Percentiles rank a stretch among this genome's conserved stretches.
These are phyloP conservation scores for Virgularia gustaviana DNA, from an alignment of 92 coral and sea anemone species.

Conservation along the genomic window DNA sequence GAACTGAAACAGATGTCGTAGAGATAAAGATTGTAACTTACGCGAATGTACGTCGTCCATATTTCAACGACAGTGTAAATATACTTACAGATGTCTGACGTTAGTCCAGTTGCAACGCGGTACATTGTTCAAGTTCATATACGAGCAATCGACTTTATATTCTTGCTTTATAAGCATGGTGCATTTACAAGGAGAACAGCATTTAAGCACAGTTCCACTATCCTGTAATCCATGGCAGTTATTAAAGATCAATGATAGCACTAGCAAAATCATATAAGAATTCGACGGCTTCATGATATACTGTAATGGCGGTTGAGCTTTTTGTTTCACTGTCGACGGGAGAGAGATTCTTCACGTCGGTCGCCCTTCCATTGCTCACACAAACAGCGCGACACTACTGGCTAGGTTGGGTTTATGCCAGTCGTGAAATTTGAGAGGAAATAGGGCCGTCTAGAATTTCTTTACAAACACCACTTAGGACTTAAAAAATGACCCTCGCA, in stretches of 20 bases:
- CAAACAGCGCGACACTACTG: not conserved
- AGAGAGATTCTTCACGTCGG: too few relatives aligned
- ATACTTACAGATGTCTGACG: slow-evolving; percentile 9
- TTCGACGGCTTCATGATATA: too few relatives aligned
- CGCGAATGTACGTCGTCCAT: not conserved
- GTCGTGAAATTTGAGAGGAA: slow-evolving; percentile 28
- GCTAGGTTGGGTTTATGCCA: slow-evolving; percentile 14
- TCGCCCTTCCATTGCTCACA: slow-evolving; percentile 11
- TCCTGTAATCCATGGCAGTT: not conserved
- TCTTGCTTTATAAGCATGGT: not conserved
- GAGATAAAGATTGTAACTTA: slow-evolving; percentile 18
- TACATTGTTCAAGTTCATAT: slow-evolving; percentile 23
- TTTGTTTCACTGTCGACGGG: too few relatives aligned
- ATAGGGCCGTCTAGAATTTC: slow-evolving; percentile 34
- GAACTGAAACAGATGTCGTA: slow-evolving; percentile 37
- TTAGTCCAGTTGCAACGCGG: slow-evolving; percentile 21
- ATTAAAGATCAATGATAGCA: too few relatives aligned
- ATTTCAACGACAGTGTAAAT: not conserved
- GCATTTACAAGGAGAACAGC: slow-evolving; percentile 19
- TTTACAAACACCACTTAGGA: slow-evolving; percentile 30
- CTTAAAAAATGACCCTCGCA: slow-evolving; percentile 31
- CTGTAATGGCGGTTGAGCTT: too few relatives aligned
- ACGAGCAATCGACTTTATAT: slow-evolving; percentile 11
- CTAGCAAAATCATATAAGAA: too few relatives aligned
- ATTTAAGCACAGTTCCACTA: not conserved